Evolutionary conservation across 2,888 invertebrate genomes (phyloP).

Genomic region (Augochlorella aurata): DNA sequence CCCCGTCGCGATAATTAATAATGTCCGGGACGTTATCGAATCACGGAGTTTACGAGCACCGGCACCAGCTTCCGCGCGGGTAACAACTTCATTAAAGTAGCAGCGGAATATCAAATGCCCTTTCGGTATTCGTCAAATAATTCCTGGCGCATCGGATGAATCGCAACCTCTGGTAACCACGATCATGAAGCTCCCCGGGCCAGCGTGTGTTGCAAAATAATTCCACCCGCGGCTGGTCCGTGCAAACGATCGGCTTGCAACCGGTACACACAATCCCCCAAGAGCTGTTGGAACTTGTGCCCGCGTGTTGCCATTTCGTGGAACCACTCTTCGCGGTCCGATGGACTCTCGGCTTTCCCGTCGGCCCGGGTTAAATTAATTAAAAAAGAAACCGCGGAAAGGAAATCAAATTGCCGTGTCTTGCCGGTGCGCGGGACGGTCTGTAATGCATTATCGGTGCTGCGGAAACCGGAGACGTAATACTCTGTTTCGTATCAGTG

Average conservation of each 20-base stretch:
- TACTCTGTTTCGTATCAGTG: not conserved
- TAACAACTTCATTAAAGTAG: not conserved
- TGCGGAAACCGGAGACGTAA: not conserved
- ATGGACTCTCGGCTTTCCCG: not conserved
- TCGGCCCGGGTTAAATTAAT: not conserved
- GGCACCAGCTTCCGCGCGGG: not conserved
- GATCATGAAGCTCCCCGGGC: not conserved
- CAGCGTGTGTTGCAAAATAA: conserved; percentile 14
- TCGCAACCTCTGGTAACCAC: not conserved
- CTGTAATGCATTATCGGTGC: not conserved
- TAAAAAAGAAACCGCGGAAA: not conserved
- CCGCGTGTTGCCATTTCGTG: not conserved
- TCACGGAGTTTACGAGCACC: not conserved
- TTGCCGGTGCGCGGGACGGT: not conserved
- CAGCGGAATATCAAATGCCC: conserved; percentile 6
- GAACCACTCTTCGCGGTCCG: not conserved
- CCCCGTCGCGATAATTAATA: not conserved
- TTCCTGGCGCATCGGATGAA: conserved; percentile 19
- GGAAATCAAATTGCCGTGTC: not conserved
- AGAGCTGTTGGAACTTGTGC: not conserved
- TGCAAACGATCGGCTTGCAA: conserved; percentile 1
- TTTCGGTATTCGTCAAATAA: conserved; percentile 31
- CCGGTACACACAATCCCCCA: not conserved
- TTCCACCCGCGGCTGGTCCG: not conserved
- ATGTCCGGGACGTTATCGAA: not conserved